Evolutionary conservation across 1,140 invertebrate species (phyloP).

Genomic region (Drosophila pectinifera): DNA sequence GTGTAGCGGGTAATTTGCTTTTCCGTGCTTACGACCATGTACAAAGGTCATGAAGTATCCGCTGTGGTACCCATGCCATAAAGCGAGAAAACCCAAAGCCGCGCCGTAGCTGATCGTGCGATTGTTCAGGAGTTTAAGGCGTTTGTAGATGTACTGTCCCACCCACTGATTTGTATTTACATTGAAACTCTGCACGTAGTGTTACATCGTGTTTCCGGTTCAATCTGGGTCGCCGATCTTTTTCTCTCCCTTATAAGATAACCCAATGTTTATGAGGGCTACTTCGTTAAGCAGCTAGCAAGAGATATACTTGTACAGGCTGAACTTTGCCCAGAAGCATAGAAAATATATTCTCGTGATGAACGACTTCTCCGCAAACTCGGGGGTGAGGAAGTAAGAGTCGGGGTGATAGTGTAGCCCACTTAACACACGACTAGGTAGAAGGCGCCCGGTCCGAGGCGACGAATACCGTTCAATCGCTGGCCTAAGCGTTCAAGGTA

Average conservation of each 20-base stretch:
- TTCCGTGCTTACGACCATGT: conserved; percentile 94
- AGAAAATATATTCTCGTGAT: conserved; percentile 89
- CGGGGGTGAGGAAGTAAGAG: conserved; percentile 89
- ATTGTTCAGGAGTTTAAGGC: conserved; percentile 95
- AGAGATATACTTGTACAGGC: conserved; percentile 95
- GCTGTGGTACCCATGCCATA: conserved; percentile 97
- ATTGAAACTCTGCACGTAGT: conserved; percentile 95
- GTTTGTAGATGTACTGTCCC: conserved; percentile 95
- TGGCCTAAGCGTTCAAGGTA: no score
- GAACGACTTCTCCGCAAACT: conserved; percentile 88
- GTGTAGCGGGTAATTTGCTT: conserved; percentile 87
- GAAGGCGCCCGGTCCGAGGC: conserved; percentile 88
- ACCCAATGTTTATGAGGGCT: conserved; percentile 88
- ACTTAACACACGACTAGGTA: conserved; percentile 92
- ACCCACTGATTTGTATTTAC: conserved; percentile 97
- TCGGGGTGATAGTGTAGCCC: conserved; percentile 89
- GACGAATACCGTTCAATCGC: conserved; percentile 86
- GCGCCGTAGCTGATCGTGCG: conserved; percentile 92
- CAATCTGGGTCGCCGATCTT: conserved; percentile 87
- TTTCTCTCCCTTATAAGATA: conserved; percentile 90
- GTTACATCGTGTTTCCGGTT: conserved; percentile 91
- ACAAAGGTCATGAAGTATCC: conserved; percentile 97
- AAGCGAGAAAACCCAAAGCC: conserved; percentile 93
- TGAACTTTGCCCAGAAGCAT: conserved; percentile 93
- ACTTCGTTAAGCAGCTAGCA: conserved; percentile 96